Percentiles rank a stretch among this genome's conserved stretches.
Conservation (phyloP, 2,888 invertebrate species). For the Limnephilus auricula region DNA sequence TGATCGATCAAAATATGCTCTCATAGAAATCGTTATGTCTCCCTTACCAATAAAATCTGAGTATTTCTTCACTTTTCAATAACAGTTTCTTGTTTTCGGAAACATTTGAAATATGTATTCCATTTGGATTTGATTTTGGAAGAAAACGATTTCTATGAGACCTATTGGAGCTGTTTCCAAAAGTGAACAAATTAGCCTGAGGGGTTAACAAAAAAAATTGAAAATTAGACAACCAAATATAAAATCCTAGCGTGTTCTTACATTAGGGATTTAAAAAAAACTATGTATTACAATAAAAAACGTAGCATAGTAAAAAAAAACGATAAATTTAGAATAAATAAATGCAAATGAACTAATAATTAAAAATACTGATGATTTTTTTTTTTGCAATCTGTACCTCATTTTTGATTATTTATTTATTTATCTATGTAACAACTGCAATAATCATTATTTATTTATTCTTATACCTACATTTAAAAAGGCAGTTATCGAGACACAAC, state of each 20-base stretch:
- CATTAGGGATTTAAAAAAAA: not conserved
- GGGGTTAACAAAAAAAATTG: not conserved
- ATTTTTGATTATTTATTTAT: not conserved
- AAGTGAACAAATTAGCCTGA: too few species aligned
- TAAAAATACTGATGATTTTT: not conserved
- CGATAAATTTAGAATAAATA: not conserved
- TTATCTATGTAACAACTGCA: slow-evolving; percentile 2
- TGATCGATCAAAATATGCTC: too few species aligned
- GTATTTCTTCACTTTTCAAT: too few species aligned
- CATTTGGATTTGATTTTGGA: too few species aligned
- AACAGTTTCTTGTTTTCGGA: too few species aligned
- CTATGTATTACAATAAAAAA: not conserved
- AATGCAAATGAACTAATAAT: not conserved
- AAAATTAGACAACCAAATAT: not conserved
- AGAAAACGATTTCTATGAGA: too few species aligned
- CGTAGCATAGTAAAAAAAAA: not conserved
- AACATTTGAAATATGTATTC: too few species aligned
- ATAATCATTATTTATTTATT: not conserved
- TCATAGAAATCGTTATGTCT: too few species aligned
- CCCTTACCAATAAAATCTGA: too few species aligned
- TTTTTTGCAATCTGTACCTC: not conserved
- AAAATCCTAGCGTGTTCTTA: not conserved
- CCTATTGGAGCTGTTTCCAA: too few species aligned
- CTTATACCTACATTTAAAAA: not conserved
- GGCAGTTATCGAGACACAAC: slow-evolving; percentile 2